These are phyloP conservation scores for Pyrrhia umbra DNA, from an alignment of 2,888 invertebrate genomes.

Conservation along the genomic window DNA sequence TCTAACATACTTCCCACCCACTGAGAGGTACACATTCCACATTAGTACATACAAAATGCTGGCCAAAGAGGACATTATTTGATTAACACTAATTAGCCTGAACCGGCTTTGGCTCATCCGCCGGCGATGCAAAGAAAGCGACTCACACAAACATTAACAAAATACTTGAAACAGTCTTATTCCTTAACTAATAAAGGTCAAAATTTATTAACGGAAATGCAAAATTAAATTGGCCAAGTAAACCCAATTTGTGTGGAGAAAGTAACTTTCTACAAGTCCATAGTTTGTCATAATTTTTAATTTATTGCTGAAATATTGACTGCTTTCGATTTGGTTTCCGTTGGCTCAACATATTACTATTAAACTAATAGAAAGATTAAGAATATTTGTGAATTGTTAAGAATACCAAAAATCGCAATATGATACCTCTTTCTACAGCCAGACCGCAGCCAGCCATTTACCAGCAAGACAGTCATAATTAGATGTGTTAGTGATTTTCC, in stretches of 20 bases:
- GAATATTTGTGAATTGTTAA: no score
- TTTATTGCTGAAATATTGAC: conserved; percentile 55
- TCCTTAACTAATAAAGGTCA: conserved; percentile 49
- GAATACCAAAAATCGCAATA: no score
- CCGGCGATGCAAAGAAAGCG: conserved; percentile 77
- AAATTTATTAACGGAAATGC: conserved; percentile 45
- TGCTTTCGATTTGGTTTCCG: conserved; percentile 13
- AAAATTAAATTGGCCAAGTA: conserved; percentile 57
- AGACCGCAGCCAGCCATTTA: no score
- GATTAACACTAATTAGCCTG: conserved; percentile 88
- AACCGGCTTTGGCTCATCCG: conserved; percentile 81
- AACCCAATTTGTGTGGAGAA: conserved; percentile 78
- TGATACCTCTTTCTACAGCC: no score
- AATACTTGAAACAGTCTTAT: conserved; percentile 53
- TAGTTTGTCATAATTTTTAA: conserved; percentile 60
- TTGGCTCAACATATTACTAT: no score
- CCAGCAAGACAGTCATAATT: no score
- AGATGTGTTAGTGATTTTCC: no score
- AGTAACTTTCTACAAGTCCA: conserved; percentile 76
- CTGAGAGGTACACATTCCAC: conserved; percentile 51
- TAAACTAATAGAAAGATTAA: no score
- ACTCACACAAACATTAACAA: conserved; percentile 17
- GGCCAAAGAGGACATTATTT: conserved; percentile 85
- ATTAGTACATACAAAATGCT: conserved; percentile 74
- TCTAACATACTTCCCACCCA: conserved; percentile 37